Conservation (phyloP, 2,113 vertebrate species). For the Cebus imitator region DNA sequence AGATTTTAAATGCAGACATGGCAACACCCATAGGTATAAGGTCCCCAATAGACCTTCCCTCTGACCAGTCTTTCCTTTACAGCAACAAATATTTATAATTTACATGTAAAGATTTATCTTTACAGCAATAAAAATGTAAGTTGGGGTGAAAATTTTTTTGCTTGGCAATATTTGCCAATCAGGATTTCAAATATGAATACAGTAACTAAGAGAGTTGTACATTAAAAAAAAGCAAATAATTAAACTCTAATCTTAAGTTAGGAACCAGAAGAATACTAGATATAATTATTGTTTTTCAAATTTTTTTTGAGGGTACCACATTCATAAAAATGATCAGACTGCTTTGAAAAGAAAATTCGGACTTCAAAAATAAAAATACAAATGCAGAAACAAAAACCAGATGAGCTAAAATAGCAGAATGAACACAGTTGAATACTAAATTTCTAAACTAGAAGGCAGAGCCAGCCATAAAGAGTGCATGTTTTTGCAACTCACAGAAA, state of each 20-base stretch:
- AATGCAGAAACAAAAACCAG: slow-evolving; percentile 20
- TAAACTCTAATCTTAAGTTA: neutral
- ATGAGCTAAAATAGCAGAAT: slow-evolving; percentile 23
- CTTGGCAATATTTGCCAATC: neutral
- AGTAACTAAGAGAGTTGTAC: neutral
- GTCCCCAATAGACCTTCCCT: neutral
- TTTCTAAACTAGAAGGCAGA: neutral
- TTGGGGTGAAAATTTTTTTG: neutral
- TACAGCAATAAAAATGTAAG: neutral
- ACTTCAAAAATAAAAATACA: slow-evolving; percentile 44
- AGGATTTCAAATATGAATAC: neutral
- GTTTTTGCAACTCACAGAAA: neutral
- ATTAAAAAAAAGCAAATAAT: neutral
- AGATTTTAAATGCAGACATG: neutral
- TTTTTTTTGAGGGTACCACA: neutral
- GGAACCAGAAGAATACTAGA: neutral
- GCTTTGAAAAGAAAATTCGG: slow-evolving; percentile 24
- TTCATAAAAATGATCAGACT: neutral
- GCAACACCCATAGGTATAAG: neutral
- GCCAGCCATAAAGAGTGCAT: neutral
- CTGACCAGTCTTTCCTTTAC: neutral
- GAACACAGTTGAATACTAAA: neutral
- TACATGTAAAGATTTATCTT: neutral
- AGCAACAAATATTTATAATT: neutral
- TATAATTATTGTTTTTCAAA: neutral